Evolutionary conservation across 2,113 vertebrate species (phyloP), one percentile per base, ranked within the genome.

Genomic region (Sclerurus mexicanus): DNA sequence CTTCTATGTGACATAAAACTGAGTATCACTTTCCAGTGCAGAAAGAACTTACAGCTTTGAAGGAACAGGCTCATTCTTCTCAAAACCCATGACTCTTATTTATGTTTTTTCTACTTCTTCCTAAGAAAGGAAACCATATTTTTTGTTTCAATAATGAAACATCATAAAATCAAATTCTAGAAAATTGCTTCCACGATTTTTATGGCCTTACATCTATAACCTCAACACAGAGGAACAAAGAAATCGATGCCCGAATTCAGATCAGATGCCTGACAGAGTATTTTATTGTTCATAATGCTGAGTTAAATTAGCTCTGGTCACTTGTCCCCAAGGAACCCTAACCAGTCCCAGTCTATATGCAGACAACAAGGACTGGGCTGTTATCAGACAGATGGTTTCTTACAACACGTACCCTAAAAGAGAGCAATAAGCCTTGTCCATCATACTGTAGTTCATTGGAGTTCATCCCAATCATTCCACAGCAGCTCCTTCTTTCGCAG

Each of bases 251-350:
- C 94, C 58, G 37, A 86, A 94, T 93, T 95, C 84, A 22, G 60
- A 85, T 74, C 78, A 62, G 75, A 68, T 68, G 68, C 71, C 85
- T 92, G 86, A 94, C 69, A 89, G 79, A 91, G 6, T 44, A 72
- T 95, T 94, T 96, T 95, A 94, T 95, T 95, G 95, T 50, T 96
- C 63, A 87, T 68, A 92, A 87, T 85, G 68, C 58, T 89, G 95
- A 91, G 39, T 96, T 97, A 92, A 97, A 97, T 94, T 95, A 95
- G 81, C 91, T 93, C 85, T 95, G 87, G 96, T 98, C 97, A 97
- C 55, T 93, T 75, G 69, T 91, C 94, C 90, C 84, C 96, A 90
- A 95, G 93, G 86, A 90, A 88, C 85, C 63, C 94, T 91, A 73
- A 97, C 87, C 90, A 95, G 76, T 73, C 56, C 88, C 74, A 89